Base-by-base conservation (phyloP, 2,888 invertebrate species). In the Tipula unca region DNA sequence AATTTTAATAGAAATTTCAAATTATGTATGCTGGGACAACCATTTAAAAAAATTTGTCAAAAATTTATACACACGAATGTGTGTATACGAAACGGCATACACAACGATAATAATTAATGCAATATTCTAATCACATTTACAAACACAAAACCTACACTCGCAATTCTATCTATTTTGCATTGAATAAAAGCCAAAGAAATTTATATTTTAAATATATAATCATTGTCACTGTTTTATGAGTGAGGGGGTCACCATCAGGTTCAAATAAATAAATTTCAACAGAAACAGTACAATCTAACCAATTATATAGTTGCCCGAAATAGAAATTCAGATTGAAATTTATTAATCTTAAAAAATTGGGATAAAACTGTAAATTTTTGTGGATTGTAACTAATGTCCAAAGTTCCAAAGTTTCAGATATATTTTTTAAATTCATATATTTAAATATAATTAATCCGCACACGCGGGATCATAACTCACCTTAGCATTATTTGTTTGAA, bases 401-500 rank as follows among this genome's bases (percentile, higher is more conserved):
- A n/a, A n/a, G n/a, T n/a, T n/a, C n/a, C n/a, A n/a, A n/a, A n/a
- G n/a, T n/a, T n/a, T n/a, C n/a, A n/a, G n/a, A n/a, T n/a, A n/a
- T n/a, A n/a, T n/a, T n/a, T n/a, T n/a, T n/a, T n/a, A n/a, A n/a
- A n/a, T 32, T 32, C 3, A 32, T 32, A 32, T 32, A 32, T 32
- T 32, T 32, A 36, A 36, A 36, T 36, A 3, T 39, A 39, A 10
- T 39, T 39, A 39, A 39, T 10, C 39, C 10, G 10, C n/a, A n/a
- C n/a, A 48, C n/a, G n/a, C 3, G n/a, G 3, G 88, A 32, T 32
- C 5, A 32, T 32, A 32, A 32, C 90, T 89, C 87, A 90, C 90
- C 90, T 90, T 90, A 88, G 89, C 89, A 86, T 89, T 90, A 88
- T 89, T 91, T 87, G 90, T 89, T 87, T 90, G 90, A 87, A 90